Evolutionary conservation across 2,888 invertebrate genomes (phyloP).

Genomic region (Rhingia rostrata): DNA sequence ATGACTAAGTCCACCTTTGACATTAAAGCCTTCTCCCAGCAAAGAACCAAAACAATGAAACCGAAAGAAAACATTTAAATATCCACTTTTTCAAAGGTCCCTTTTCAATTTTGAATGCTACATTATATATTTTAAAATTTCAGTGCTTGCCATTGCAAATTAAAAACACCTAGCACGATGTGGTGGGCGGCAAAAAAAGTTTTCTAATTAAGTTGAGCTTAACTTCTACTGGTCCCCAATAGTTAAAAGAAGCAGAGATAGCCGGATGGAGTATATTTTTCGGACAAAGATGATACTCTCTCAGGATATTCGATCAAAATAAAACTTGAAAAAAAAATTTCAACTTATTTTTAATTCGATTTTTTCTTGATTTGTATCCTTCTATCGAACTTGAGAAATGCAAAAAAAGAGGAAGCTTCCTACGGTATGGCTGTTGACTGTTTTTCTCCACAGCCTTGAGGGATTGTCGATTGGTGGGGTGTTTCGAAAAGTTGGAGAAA

Average conservation of each 20-base stretch:
- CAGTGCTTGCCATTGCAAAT: too few relatives aligned
- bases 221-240: constrained; percentile 43
- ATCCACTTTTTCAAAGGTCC: too few relatives aligned
- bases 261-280: constrained; percentile 19
- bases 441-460: constrained; percentile 18
- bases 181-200: constrained; percentile 48
- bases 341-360: constrained; percentile 58
- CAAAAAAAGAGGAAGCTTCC: constrained; percentile 33
- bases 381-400: constrained; percentile 63
- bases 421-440: constrained; percentile 38
- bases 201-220: constrained; percentile 73
- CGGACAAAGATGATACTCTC: constrained; percentile 43
- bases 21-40: too few relatives aligned
- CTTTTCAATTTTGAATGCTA: too few relatives aligned
- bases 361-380: constrained; percentile 70
- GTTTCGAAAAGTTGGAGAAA: neutral
- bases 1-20: neutral
- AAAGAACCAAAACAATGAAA: too few relatives aligned
- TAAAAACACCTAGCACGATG: neutral
- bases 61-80: too few relatives aligned
- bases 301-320: constrained; percentile 66
- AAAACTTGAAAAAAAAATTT: constrained; percentile 31
- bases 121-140: too few relatives aligned
- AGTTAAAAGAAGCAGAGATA: neutral
- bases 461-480: neutral